A percentile compares a stretch with the other conserved stretches of the same genome.
phyloP scores from a whole-genome alignment of 2,888 invertebrate species.

The Chloroclysta siterata region DNA sequence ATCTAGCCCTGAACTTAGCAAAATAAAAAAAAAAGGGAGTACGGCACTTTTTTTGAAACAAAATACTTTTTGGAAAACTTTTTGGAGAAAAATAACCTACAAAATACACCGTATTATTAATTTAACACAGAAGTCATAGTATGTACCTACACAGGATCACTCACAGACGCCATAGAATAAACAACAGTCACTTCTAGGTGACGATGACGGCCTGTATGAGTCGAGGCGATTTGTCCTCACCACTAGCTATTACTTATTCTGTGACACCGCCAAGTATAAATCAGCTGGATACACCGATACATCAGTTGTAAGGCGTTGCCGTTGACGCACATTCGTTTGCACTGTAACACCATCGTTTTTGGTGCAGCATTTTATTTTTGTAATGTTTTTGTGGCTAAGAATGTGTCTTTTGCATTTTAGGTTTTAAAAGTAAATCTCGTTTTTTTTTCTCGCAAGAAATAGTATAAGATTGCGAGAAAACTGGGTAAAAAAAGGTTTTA shows the following conservation, averaged over 20 bases:
- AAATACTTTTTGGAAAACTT: too few relatives aligned
- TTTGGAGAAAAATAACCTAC: too few relatives aligned
- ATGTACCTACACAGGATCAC: background rate
- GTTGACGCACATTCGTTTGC: constrained; percentile 31
- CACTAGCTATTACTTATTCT: background rate
- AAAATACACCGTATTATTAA: too few relatives aligned
- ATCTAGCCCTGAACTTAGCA: too few relatives aligned
- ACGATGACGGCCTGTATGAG: constrained; percentile 23
- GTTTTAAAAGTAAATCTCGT: too few relatives aligned
- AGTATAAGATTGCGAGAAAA: too few relatives aligned
- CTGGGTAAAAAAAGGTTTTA: too few relatives aligned
- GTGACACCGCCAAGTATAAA: constrained; percentile 33
- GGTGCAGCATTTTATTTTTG: background rate
- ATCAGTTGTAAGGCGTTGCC: constrained; percentile 39
- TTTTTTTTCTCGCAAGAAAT: too few relatives aligned
- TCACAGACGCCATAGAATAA: constrained; percentile 1
- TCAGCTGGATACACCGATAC: constrained; percentile 39
- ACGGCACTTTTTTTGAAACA: too few relatives aligned
- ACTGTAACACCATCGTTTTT: constrained; percentile 23
- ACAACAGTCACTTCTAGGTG: constrained; percentile 16
- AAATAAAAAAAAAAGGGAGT: too few relatives aligned
- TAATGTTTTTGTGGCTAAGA: too few relatives aligned
- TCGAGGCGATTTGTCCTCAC: constrained; percentile 38
- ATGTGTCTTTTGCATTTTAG: too few relatives aligned
- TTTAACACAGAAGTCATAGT: background rate